These are phyloP conservation scores for Cryptus armator DNA, from an alignment of 2,888 invertebrate species.

Conservation along the genomic window DNA sequence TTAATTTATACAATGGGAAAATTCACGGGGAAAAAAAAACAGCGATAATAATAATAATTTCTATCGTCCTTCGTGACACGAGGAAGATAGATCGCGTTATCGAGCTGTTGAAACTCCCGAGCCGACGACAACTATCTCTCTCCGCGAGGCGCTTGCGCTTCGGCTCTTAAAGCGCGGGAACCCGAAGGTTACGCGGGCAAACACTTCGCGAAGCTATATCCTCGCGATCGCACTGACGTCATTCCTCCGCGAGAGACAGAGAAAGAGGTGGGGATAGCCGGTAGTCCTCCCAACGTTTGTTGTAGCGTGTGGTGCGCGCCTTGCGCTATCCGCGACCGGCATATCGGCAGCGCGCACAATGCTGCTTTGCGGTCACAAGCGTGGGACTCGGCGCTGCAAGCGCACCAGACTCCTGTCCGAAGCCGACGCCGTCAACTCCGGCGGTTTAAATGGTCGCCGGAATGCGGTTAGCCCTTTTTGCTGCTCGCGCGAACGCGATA, in stretches of 20 bases:
- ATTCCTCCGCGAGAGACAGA: conserved; percentile 65
- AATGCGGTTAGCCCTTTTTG: conserved; percentile 84
- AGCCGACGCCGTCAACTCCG: conserved; percentile 71
- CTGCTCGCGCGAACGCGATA: conserved; percentile 66
- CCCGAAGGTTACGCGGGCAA: conserved; percentile 80
- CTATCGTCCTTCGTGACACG: background rate
- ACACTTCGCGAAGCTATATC: conserved; percentile 68
- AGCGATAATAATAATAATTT: background rate
- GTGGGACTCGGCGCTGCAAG: conserved; percentile 24
- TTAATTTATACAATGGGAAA: too few species aligned
- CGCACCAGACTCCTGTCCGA: conserved; percentile 48
- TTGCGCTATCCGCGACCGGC: conserved; percentile 13
- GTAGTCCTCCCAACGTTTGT: conserved; percentile 21
- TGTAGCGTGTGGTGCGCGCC: background rate
- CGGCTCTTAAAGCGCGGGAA: conserved; percentile 80
- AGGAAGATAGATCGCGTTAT: background rate
- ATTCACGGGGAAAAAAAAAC: too few species aligned
- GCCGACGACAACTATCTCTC: background rate
- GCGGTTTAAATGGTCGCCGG: conserved; percentile 83
- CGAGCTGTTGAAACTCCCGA: background rate
- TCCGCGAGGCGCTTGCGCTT: conserved; percentile 53
- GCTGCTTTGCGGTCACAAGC: conserved; percentile 16
- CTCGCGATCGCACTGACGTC: conserved; percentile 75
- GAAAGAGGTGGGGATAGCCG: conserved; percentile 40
- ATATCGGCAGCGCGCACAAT: background rate